These are phyloP conservation scores for Aphidius gifuensis DNA, from an alignment of 1,140 invertebrate species.

Conservation along the genomic window DNA sequence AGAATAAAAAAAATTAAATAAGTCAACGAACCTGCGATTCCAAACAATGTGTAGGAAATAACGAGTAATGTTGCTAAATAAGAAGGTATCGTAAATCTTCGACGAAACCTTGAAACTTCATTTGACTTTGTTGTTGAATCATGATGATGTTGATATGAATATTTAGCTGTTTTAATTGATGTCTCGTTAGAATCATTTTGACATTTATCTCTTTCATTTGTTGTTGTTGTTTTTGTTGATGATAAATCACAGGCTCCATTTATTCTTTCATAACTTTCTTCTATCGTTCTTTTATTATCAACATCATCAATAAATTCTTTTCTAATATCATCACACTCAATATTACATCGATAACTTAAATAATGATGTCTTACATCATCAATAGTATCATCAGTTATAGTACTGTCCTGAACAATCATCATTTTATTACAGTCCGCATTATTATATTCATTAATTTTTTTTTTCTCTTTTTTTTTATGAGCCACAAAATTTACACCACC, in stretches of 20 bases:
- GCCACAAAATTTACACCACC: constrained; percentile 27
- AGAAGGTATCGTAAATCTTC: constrained; percentile 43
- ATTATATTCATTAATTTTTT: neutral
- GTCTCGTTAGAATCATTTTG: constrained; percentile 7
- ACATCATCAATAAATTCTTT: neutral
- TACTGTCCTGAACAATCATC: constrained; percentile 5
- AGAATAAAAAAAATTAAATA: constrained; percentile 5
- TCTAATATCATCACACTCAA: constrained; percentile 27
- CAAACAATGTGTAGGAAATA: constrained; percentile 46
- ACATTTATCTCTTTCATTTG: constrained; percentile 2
- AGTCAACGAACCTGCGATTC: constrained; percentile 46
- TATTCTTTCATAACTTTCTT: constrained; percentile 11
- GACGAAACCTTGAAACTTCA: constrained; percentile 22
- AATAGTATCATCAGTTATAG: constrained; percentile 5
- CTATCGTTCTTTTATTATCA: neutral
- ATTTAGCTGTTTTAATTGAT: neutral
- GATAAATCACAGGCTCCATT: neutral
- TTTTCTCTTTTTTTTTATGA: constrained; percentile 1
- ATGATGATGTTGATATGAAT: constrained; percentile 1
- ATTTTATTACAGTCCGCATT: constrained; percentile 7
- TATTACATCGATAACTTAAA: constrained; percentile 16
- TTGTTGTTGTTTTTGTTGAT: neutral
- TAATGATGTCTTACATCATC: constrained; percentile 20
- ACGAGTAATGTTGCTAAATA: constrained; percentile 49
- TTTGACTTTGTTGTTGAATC: constrained; percentile 3